Percentiles rank a stretch among this genome's conserved stretches.
These are phyloP conservation scores for Drosophila austrosaltans DNA, from an alignment of 2,888 invertebrate species.

Conservation along the genomic window DNA sequence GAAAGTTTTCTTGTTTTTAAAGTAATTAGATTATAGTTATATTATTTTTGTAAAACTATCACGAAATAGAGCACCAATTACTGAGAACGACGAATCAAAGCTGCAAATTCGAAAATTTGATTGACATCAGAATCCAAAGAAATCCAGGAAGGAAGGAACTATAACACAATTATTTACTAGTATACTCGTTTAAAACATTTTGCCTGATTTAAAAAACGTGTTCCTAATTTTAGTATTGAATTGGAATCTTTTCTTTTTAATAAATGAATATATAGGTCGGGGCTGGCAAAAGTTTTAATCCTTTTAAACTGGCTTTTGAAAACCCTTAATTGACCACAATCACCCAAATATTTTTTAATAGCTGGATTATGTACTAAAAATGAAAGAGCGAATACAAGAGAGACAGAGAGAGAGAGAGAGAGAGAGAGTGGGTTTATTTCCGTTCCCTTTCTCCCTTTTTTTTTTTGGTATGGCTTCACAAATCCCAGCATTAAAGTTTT, in stretches of 20 bases:
- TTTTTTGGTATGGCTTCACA: background rate
- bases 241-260: background rate
- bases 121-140: too few species aligned
- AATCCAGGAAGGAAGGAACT: too few species aligned
- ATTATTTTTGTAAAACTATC: too few species aligned
- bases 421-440: slow-evolving; percentile 16
- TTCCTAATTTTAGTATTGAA: background rate
- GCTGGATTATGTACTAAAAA: slow-evolving; percentile 46
- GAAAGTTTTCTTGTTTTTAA: too few species aligned
- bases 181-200: too few species aligned
- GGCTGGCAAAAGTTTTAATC: background rate
- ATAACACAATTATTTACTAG: too few species aligned
- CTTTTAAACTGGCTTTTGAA: background rate
- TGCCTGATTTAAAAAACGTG: too few species aligned
- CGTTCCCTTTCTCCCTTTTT: background rate
- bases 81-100: too few species aligned
- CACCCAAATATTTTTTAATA: slow-evolving; percentile 51
- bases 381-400: slow-evolving; percentile 3
- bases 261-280: background rate
- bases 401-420: slow-evolving; percentile 17
- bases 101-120: too few species aligned
- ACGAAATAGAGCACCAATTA: too few species aligned
- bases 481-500: slow-evolving; percentile 34
- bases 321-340: slow-evolving; percentile 3
- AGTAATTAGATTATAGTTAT: too few species aligned